A percentile compares a stretch with the other conserved stretches of the same genome.
phyloP scores from a whole-genome alignment of 2,113 vertebrate species.

The Grantiella picta region DNA sequence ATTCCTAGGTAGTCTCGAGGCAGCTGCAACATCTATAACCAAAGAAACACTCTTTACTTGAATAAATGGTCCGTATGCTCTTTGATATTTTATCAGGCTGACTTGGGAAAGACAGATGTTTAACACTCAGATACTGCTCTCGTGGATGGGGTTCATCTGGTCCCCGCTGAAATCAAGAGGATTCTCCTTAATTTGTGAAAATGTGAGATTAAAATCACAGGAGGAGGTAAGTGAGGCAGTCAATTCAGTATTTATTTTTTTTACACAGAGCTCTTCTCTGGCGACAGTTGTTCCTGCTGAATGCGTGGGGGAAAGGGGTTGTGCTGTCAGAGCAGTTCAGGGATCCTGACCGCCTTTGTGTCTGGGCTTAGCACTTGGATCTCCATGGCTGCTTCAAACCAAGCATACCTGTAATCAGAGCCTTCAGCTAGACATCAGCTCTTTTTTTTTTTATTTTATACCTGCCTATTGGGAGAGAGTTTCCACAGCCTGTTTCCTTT shows the following conservation, averaged over 20 bases:
- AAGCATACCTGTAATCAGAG: background rate
- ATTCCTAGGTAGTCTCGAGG: background rate
- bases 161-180: background rate
- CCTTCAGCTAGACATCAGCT: background rate
- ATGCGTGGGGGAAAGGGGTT: accelerated
- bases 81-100: background rate
- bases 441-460: background rate
- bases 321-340: background rate
- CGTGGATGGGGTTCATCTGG: background rate
- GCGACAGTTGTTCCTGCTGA: background rate
- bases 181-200: background rate
- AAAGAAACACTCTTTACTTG: background rate
- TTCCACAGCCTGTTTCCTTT: background rate
- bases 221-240: background rate
- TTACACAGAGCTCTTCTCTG: background rate
- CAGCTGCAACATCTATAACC: slow-evolving; percentile 14
- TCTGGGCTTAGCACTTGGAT: background rate
- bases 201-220: background rate
- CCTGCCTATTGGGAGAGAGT: background rate
- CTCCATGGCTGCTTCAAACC: background rate
- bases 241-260: background rate
- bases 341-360: background rate
- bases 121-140: background rate
- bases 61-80: background rate
- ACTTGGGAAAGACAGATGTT: background rate